Conservation (phyloP, 2,888 invertebrate genomes). For the Meteorus colon region DNA sequence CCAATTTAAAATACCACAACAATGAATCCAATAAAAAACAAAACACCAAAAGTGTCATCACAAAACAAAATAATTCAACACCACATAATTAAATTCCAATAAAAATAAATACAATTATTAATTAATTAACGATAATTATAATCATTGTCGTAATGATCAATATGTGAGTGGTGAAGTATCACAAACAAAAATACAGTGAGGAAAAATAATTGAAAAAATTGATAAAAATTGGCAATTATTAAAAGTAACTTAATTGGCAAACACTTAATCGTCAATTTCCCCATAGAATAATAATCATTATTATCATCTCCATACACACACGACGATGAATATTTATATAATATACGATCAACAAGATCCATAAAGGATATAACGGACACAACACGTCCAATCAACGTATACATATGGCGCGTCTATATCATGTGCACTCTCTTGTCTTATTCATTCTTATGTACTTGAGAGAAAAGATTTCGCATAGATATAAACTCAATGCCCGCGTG, state of each 20-base stretch:
- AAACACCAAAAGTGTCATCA: too few relatives aligned
- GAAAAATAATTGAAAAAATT: conserved; percentile 3
- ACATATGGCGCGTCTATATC: not conserved
- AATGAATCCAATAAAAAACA: too few relatives aligned
- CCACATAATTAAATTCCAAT: too few relatives aligned
- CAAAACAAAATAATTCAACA: too few relatives aligned
- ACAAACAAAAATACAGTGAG: not conserved
- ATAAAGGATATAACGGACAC: conserved; percentile 23
- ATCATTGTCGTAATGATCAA: not conserved
- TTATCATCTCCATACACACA: not conserved
- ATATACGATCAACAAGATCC: conserved; percentile 10
- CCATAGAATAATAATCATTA: conserved; percentile 22
- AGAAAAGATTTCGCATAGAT: conserved; percentile 21
- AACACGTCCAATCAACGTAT: conserved; percentile 24
- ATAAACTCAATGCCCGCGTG: conserved; percentile 10
- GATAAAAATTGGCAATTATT: conserved; percentile 15
- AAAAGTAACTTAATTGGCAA: conserved; percentile 25
- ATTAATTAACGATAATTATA: not conserved
- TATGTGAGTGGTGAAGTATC: not conserved
- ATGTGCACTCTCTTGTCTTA: not conserved
- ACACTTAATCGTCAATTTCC: conserved; percentile 29
- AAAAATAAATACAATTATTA: not conserved
- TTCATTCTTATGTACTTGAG: not conserved
- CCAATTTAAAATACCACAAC: too few relatives aligned
- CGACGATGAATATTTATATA: not conserved